Evolutionary conservation across 2,797 vertebrate genomes (phyloP).

Genomic region (Hoplostethus atlanticus): DNA sequence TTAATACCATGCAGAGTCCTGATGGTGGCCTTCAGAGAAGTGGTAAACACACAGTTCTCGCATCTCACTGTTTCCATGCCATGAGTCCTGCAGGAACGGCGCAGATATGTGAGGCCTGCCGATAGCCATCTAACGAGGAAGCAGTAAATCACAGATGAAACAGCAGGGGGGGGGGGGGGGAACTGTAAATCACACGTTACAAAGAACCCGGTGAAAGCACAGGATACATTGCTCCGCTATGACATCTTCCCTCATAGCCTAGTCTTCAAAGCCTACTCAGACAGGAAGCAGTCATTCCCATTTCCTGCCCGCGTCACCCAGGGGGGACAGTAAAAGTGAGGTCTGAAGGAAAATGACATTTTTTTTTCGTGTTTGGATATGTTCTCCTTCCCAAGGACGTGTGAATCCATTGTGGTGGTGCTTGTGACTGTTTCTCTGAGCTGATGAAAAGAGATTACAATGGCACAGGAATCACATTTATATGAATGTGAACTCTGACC

Average conservation of each 20-base stretch:
- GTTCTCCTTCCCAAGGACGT: slow-evolving; percentile 76
- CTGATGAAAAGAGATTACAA: slow-evolving; percentile 70
- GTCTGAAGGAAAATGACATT: slow-evolving; percentile 69
- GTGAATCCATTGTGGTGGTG: slow-evolving; percentile 57
- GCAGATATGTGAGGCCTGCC: slow-evolving; percentile 62
- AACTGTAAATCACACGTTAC: slow-evolving; percentile 81
- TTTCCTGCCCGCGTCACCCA: slow-evolving; percentile 77
- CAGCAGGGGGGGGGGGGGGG: slow-evolving; percentile 52
- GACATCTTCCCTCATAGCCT: slow-evolving; percentile 61
- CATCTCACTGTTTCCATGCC: neutral
- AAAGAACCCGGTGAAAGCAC: slow-evolving; percentile 79
- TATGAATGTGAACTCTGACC: slow-evolving; percentile 73
- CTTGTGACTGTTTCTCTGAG: slow-evolving; percentile 42
- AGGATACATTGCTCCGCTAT: slow-evolving; percentile 67
- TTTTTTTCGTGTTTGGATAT: slow-evolving; percentile 54
- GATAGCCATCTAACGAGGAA: slow-evolving; percentile 78
- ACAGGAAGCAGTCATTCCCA: slow-evolving; percentile 83
- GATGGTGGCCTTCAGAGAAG: slow-evolving; percentile 2
- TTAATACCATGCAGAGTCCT: neutral
- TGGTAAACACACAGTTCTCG: neutral
- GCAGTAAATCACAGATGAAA: slow-evolving; percentile 84
- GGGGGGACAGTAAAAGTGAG: slow-evolving; percentile 61
- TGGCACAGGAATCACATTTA: slow-evolving; percentile 74
- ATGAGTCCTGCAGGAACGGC: slow-evolving; percentile 33
- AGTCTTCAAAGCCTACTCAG: slow-evolving; percentile 76